Evolutionary conservation across 2,888 invertebrate genomes (phyloP).

Genomic region (Tricholauxania praeusta): DNA sequence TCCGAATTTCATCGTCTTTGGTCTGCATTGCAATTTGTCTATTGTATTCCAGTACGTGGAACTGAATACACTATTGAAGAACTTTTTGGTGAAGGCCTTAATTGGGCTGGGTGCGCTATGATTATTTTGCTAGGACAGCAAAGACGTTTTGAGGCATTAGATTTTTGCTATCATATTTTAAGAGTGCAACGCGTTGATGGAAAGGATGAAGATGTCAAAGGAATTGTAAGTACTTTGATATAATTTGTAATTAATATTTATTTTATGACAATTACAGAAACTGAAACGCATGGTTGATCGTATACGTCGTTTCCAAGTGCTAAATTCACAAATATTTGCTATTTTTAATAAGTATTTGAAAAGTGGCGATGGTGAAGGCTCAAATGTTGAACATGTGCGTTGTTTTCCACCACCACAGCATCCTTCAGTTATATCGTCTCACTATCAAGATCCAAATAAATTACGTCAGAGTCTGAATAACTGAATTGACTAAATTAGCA

Average conservation of each 20-base stretch:
- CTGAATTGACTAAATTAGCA: constrained; percentile 46
- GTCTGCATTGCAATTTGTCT: constrained; percentile 98
- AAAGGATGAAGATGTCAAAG: constrained; percentile 94
- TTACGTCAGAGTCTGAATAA: constrained; percentile 69
- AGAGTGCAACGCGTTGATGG: constrained; percentile 95
- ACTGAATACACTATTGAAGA: constrained; percentile 98
- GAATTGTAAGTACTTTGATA: constrained; percentile 81
- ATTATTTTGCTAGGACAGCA: constrained; percentile 96
- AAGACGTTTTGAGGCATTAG: constrained; percentile 94
- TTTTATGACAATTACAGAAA: constrained; percentile 72
- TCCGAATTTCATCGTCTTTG: constrained; percentile 95
- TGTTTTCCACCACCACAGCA: constrained; percentile 97
- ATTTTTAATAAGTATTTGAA: constrained; percentile 94
- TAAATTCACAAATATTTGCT: constrained; percentile 98
- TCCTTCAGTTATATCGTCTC: constrained; percentile 72
- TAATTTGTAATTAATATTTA: neutral
- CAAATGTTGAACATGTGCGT: constrained; percentile 95
- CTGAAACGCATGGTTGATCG: constrained; percentile 97
- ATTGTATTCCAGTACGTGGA: constrained; percentile 96
- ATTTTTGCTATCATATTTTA: constrained; percentile 98
- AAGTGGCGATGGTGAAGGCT: constrained; percentile 82
- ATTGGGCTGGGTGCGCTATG: constrained; percentile 99
- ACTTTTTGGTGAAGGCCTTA: constrained; percentile 96
- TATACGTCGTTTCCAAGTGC: constrained; percentile 95
- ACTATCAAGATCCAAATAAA: constrained; percentile 74